Base-by-base conservation (phyloP, 2,888 invertebrate species). In the Julus scanicus region DNA sequence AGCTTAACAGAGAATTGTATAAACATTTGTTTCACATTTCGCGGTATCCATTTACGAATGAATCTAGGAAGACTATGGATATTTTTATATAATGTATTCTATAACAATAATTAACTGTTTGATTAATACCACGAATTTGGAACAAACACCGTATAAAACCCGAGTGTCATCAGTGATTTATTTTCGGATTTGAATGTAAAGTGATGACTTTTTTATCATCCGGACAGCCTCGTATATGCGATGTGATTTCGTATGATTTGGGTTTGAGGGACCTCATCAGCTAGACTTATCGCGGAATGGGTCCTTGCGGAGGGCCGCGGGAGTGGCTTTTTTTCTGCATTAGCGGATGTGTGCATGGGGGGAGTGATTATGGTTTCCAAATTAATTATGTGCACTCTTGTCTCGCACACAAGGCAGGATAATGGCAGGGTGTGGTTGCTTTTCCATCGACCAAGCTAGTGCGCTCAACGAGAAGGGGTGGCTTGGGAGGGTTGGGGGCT, bases 371-470 rank as follows among this genome's bases (percentile, higher is more conserved):
- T 44, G 44, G 48, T 84, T 84, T 84, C 84, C 40, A 48, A 84
- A 40, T 84, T 84, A 84, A 84, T 84, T 84, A 84, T 13, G 48
- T 40, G 84, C 84, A 48, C 84, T 84, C n/a, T 40, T 48, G 48
- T 84, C 48, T 84, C n/a, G 84, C 48, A 84, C 84, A 84, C n/a
- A 40, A 40, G 20, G 15, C 84, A 84, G 40, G 48, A 84, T 84
- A 44, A 84, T 84, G 84, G 84, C 48, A 44, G 84, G 84, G 84
- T 84, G 84, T 84, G 84, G 84, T 84, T 84, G 44, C 40, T 84
- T 84, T 84, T n/a, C 71, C n/a, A 84, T 84, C 84, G 84, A 84
- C 84, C 84, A 84, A n/a, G 48, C 84, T 84, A 39, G 11, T 13
- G 80, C 80, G 13, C 20, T 39, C 6, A 6, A 29, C 71, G n/a